phyloP scores from a whole-genome alignment of 1,140 invertebrate species.

The Dufourea novaeangliae region DNA sequence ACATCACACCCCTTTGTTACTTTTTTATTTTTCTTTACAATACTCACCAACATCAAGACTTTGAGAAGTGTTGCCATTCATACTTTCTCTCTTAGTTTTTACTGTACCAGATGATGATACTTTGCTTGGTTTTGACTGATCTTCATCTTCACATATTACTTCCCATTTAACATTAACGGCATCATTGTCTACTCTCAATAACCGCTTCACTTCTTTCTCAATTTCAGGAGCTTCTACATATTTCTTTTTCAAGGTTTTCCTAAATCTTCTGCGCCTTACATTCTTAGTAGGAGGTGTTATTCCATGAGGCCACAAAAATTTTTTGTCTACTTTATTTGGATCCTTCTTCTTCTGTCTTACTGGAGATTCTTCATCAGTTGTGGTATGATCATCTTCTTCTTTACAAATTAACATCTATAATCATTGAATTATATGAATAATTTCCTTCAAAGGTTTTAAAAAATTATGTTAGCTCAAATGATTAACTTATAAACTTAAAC shows the following conservation, averaged over 20 bases:
- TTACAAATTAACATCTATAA: constrained; percentile 90
- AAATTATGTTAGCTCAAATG: not conserved
- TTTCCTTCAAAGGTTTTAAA: not conserved
- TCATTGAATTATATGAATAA: constrained; percentile 9
- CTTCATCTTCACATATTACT: constrained; percentile 95
- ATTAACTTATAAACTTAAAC: not conserved
- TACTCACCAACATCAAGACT: constrained; percentile 82
- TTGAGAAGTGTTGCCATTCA: constrained; percentile 78
- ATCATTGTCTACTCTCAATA: constrained; percentile 95
- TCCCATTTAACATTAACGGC: constrained; percentile 95
- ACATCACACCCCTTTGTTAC: not conserved
- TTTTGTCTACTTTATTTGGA: constrained; percentile 96
- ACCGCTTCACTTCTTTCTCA: constrained; percentile 96
- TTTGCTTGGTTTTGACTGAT: constrained; percentile 83
- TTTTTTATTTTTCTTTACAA: constrained; percentile 12
- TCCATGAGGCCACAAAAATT: constrained; percentile 96
- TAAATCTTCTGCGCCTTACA: constrained; percentile 94
- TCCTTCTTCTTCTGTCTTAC: constrained; percentile 95
- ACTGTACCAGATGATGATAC: constrained; percentile 83
- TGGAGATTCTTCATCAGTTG: constrained; percentile 90
- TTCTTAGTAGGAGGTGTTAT: constrained; percentile 97
- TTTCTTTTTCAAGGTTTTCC: constrained; percentile 98
- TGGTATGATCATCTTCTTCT: constrained; percentile 90
- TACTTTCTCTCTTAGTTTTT: constrained; percentile 83
- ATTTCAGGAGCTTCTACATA: constrained; percentile 98